Evolutionary conservation across 2,797 vertebrate species (phyloP), one percentile per base, ranked within the genome.

Genomic region (Eulemur coronatus): DNA sequence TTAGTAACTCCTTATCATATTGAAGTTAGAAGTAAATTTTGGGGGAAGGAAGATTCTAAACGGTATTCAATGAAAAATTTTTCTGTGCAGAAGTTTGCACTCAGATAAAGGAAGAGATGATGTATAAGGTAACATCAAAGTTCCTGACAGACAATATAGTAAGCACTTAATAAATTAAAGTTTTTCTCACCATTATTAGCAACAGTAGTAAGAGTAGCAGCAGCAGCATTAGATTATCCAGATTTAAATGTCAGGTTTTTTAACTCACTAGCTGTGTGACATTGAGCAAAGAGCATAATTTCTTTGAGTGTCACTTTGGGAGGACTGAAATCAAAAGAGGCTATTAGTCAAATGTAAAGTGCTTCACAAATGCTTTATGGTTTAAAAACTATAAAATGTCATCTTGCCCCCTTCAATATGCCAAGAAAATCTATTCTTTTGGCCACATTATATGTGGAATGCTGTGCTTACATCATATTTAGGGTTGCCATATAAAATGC

Each of bases 341-440:
- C n/a, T 75, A 84, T 95, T 72, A 76, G 30, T 92, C 80, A 89
- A 63, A 63, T 79, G 7, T 85, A 55, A 72, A 20, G 59, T 55
- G 67, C 24, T 50, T 61, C 20, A 57, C 52, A 72, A 72, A 61
- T 41, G 86, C 15, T 82, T 93, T 78, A 52, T 28, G 30, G n/a
- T 43, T 91, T 89, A 84, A 93, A 93, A 72, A 41, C 72, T 96
- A 5, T n/a, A 90, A 85, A 95, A 91, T 94, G 76, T 78, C 81
- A 92, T 63, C 35, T 87, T 72, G 48, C 3, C 57, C 43, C 59
- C 92, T 89, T 81, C 35, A 38, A 9, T 28, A 46, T 89, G 79
- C 46, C 2, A 61, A 50, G 48, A 50, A 93, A 87, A n/a, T 84
- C 70, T 94, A 2, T 81, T 55, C 5, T 91, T 79, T 90, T 78